Base-by-base conservation (phyloP, 2,797 vertebrate genomes). In the Agapornis canus region DNA sequence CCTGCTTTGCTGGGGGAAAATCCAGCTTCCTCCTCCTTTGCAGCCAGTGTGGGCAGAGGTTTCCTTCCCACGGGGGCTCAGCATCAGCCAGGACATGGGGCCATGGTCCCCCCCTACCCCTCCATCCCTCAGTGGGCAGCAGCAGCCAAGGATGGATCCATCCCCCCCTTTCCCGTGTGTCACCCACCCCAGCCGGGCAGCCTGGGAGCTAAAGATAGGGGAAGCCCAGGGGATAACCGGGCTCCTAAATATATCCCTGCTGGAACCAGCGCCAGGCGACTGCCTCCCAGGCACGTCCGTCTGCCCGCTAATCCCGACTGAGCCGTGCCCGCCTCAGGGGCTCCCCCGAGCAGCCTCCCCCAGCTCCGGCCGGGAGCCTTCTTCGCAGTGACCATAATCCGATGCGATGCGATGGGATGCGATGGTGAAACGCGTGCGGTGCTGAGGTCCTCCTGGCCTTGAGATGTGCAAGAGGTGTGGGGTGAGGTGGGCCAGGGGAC, bases 191-290 rank as follows among this genome's bases (percentile, higher is more conserved):
- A 6, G 86, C 86, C 19, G 42, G 82, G 76, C 93, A 95, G 90
- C 56, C 86, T 20, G 73, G 37, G 26, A 78, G 60, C 89, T 92
- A 86, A 89, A 95, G 86, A 86, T 86, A 90, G 69, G 81, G 0
- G 13, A 79, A 79, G 65, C 0, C 25, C 63, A 43, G 75, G 81
- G 92, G 91, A 90, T 95, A 92, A 92, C 75, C 35, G 3, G 8
- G 70, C 14, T 12, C 78, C 96, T 92, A 96, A 94, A 95, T 89
- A 89, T 89, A 92, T 75, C 90, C 81, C 56, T 42, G 27, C 95
- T 77, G 68, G 83, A 93, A 94, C 94, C 89, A 96, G 92, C 83
- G 23, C 39, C 70, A 5, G 78, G 83, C 63, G 63, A 93, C 82
- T 5, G 94, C 94, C 89, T 60, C 2, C 5, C 89, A 82, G 90